A percentile compares a stretch with the other conserved stretches of the same genome.
These are phyloP conservation scores for Pimephales promelas DNA, from an alignment of 2,113 vertebrate species.

Conservation along the genomic window DNA sequence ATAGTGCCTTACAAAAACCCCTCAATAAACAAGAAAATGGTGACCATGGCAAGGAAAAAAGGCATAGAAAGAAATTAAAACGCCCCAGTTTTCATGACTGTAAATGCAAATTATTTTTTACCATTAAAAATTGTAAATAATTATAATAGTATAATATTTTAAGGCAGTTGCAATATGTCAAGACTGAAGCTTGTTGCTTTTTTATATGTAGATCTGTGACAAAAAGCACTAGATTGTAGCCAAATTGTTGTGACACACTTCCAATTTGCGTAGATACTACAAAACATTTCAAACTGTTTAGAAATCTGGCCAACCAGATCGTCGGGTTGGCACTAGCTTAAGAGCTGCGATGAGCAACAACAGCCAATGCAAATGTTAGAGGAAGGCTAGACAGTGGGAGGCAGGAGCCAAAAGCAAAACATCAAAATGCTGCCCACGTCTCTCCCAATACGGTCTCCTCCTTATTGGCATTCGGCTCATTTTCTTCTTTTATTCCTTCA, in stretches of 20 bases:
- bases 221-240: not conserved
- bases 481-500: slow-evolving; percentile 1
- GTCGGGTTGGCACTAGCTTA: not conserved
- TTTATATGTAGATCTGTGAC: not conserved
- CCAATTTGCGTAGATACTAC: not conserved
- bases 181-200: not conserved
- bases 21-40: not conserved
- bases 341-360: not conserved
- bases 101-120: too few relatives aligned
- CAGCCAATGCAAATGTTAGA: slow-evolving; percentile 6
- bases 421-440: slow-evolving; percentile 19
- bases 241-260: not conserved
- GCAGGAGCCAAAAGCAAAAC: slow-evolving; percentile 12
- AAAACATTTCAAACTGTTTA: not conserved
- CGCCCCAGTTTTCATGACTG: too few relatives aligned
- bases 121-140: too few relatives aligned
- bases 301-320: slow-evolving; percentile 3
- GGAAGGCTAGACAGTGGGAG: not conserved
- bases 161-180: not conserved
- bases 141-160: not conserved
- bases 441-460: not conserved
- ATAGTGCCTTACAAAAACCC: not conserved
- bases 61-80: not conserved
- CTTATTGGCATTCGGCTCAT: slow-evolving; percentile 1
- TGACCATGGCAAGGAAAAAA: not conserved